Evolutionary conservation across 1,140 invertebrate species (phyloP).

Genomic region (Trachymyrmex cornetzi): DNA sequence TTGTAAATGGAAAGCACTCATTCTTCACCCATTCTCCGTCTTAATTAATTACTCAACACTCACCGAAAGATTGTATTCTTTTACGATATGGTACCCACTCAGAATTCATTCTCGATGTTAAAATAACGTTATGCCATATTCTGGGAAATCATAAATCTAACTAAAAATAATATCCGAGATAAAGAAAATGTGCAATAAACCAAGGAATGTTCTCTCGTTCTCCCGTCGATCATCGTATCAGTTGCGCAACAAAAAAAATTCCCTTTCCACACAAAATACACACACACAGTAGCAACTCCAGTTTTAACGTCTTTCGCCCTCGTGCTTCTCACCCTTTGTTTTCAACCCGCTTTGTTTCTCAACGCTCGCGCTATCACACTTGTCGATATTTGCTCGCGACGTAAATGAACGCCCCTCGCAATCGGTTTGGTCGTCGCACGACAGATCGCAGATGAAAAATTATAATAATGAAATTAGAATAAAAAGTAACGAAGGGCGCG

Average conservation of each 20-base stretch:
- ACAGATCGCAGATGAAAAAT: background rate
- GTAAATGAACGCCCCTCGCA: background rate
- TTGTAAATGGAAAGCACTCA: background rate
- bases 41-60: background rate
- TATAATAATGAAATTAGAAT: background rate
- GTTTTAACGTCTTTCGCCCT: background rate
- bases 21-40: background rate
- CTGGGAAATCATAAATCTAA: background rate
- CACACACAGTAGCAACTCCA: background rate
- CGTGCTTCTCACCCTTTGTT: background rate
- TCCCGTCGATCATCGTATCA: background rate
- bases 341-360: background rate
- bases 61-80: background rate
- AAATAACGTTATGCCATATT: background rate
- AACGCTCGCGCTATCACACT: background rate
- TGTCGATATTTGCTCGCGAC: background rate
- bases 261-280: background rate
- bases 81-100: background rate
- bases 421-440: background rate
- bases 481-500: background rate
- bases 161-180: background rate
- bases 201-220: background rate
- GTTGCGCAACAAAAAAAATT: background rate
- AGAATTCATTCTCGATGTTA: background rate
- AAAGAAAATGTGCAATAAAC: background rate